Conservation (phyloP, 2,888 invertebrate species). For the Sarcophaga rosellei region DNA sequence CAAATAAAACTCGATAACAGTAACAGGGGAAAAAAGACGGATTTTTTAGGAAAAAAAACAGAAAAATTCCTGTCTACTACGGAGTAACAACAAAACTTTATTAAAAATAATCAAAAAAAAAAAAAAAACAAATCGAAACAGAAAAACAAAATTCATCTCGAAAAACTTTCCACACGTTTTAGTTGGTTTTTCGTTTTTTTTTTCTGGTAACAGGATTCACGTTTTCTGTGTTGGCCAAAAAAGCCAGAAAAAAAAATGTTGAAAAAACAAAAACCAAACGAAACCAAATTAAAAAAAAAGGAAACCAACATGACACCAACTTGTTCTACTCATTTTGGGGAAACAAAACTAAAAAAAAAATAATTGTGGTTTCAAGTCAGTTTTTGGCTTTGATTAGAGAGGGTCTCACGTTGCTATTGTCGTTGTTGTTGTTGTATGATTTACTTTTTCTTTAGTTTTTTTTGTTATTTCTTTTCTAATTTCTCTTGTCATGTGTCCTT, state of each 20-base stretch:
- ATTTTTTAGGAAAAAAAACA: conserved; percentile 48
- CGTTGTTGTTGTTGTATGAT: too few relatives aligned
- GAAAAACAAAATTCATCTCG: conserved; percentile 26
- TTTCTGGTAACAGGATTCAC: conserved; percentile 60
- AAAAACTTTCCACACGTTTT: conserved; percentile 64
- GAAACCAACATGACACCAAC: not conserved
- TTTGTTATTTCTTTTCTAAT: not conserved
- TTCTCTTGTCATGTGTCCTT: not conserved
- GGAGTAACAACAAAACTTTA: conserved; percentile 19
- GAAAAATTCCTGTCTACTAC: conserved; percentile 56
- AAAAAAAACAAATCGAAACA: conserved; percentile 24
- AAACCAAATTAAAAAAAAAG: not conserved
- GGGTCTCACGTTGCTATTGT: not conserved
- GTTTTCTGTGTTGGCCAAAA: conserved; percentile 66
- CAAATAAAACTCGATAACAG: conserved; percentile 25
- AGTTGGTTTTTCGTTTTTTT: conserved; percentile 5
- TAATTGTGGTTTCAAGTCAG: not conserved
- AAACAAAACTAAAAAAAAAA: not conserved
- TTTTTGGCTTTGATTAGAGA: not conserved
- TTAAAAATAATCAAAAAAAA: not conserved
- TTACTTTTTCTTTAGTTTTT: too few relatives aligned
- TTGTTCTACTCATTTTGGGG: not conserved
- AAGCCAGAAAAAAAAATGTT: conserved; percentile 9
- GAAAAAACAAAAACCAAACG: not conserved
- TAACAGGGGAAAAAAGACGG: not conserved